Base-by-base conservation (phyloP, 2,888 invertebrate genomes). In the Onthophagus sagittarius region DNA sequence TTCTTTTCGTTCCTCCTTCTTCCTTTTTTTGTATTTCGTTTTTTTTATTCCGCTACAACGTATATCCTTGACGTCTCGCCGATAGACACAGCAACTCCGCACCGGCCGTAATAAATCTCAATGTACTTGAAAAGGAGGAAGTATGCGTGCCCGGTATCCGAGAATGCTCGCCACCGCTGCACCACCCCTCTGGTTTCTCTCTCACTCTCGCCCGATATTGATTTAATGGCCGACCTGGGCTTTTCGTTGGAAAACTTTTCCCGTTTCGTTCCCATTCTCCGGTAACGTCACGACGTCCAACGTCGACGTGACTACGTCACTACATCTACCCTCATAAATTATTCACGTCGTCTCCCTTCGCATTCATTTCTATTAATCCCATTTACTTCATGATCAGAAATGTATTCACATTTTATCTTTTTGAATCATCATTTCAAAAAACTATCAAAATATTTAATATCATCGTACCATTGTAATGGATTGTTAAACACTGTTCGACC, bases 71-170 rank as follows among this genome's bases (percentile, higher is more conserved):
- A 53, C 39, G 39, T 53, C 39, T 53, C 39, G 39, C 11, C 39
- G 39, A 53, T 53, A 53, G 39, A 53, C 39, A 53, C 39, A 53
- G 39, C 39, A 53, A 53, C 39, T 53, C 39, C 39, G 23, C 23
- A 62, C 71, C 69, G 62, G 73, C 72, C 23, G 72, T 71, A 74
- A 77, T 77, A 78, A 78, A 76, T 78, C 73, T 71, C 53, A 74
- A 72, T 74, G 76, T 72, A 74, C 74, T 78, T 76, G 77, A 77
- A 78, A 70, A 77, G 74, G 77, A 79, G 77, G 79, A 80, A 79
- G 77, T 79, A 77, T 79, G 80, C 79, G 79, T 79, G 78, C 76
- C 73, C 77, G 76, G 74, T 79, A 79, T 80, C 79, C 78, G 73
- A 67, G 31, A 31, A 32, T 67, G 67, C 67, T n/a, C 67, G 67